Evolutionary conservation across 2,888 invertebrate species (phyloP).

Genomic region (Cephus runcator): DNA sequence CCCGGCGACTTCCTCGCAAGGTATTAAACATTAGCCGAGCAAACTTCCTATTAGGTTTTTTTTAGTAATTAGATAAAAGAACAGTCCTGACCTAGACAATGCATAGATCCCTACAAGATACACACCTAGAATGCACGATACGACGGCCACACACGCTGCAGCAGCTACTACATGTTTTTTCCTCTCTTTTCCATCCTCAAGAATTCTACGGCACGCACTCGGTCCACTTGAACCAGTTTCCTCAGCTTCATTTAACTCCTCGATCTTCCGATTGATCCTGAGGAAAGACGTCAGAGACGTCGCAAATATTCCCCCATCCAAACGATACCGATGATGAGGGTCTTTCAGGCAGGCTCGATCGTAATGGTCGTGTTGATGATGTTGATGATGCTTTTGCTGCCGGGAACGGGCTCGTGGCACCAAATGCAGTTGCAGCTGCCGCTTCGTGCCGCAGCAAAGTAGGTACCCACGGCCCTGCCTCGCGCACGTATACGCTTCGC

Average conservation of each 20-base stretch:
- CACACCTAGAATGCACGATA: neutral
- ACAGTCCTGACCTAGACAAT: neutral
- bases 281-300: neutral
- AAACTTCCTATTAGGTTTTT: slow-evolving; percentile 2
- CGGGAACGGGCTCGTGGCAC: slow-evolving; percentile 54
- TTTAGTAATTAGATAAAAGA: slow-evolving; percentile 2
- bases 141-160: neutral
- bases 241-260: neutral
- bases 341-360: neutral
- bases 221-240: neutral
- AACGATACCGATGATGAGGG: neutral
- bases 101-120: neutral
- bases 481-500: neutral
- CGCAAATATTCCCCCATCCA: neutral
- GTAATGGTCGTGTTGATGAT: neutral
- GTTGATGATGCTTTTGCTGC: slow-evolving; percentile 24
- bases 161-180: neutral
- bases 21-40: neutral
- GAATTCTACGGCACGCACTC: neutral
- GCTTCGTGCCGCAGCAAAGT: slow-evolving; percentile 27
- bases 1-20: neutral
- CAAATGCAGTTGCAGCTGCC: slow-evolving; percentile 54
- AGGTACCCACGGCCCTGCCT: neutral
- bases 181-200: neutral
- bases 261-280: neutral